Evolutionary conservation across 2,113 vertebrate species (phyloP).

Genomic region (Erpornis zantholeuca): DNA sequence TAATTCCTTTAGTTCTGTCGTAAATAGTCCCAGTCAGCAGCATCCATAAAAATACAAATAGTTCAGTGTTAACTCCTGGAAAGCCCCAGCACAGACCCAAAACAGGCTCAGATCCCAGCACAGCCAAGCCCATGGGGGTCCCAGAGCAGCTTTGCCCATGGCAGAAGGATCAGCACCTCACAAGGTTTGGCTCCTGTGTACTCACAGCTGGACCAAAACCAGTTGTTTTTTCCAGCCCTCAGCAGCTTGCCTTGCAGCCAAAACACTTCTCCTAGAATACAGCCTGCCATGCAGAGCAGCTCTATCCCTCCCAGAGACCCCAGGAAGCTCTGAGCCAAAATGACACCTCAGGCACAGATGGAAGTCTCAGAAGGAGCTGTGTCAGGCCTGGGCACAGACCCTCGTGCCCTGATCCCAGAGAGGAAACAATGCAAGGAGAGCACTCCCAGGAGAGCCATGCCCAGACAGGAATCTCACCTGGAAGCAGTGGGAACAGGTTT

Average conservation of each 20-base stretch:
- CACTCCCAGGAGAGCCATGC: neutral
- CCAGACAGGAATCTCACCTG: neutral
- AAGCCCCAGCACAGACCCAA: neutral
- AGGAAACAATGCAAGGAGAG: neutral
- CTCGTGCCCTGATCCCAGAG: fast-evolving
- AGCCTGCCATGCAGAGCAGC: neutral
- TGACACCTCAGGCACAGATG: fast-evolving
- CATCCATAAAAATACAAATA: neutral
- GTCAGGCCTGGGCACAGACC: neutral
- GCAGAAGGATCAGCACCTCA: neutral
- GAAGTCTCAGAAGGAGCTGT: fast-evolving
- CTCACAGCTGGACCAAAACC: too few species aligned
- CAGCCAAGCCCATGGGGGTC: fast-evolving
- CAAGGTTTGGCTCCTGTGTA: neutral
- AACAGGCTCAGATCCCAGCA: neutral
- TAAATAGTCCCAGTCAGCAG: neutral
- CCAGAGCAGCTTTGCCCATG: fast-evolving
- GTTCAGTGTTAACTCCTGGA: neutral
- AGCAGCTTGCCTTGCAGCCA: neutral
- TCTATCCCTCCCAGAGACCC: fast-evolving
- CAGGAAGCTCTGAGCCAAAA: neutral
- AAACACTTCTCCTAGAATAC: fast-evolving
- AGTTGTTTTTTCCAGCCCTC: neutral
- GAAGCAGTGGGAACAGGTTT: fast-evolving
- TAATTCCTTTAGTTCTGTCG: neutral